Conservation (phyloP, 2,888 invertebrate genomes). For the Idaea biselata region DNA sequence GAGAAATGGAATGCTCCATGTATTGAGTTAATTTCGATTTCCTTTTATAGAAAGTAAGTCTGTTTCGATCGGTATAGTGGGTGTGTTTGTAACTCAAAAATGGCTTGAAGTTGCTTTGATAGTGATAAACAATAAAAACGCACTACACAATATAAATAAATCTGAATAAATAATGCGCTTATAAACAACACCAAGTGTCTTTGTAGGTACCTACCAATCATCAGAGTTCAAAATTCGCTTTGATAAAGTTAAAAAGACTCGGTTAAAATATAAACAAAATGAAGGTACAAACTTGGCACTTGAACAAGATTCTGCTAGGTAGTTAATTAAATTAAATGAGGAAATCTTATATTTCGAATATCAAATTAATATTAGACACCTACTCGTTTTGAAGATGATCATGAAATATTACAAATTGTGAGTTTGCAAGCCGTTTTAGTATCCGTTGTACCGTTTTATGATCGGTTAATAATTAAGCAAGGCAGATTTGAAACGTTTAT, state of each 20-base stretch:
- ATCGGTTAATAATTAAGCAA: background rate
- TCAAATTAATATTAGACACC: background rate
- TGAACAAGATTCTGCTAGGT: background rate
- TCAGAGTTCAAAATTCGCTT: background rate
- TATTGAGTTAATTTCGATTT: slow-evolving; percentile 77
- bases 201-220: background rate
- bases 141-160: background rate
- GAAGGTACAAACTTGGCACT: background rate
- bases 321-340: slow-evolving; percentile 26
- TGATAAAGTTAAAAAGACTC: background rate
- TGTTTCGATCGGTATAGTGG: slow-evolving; percentile 59
- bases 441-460: slow-evolving; percentile 11
- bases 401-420: slow-evolving; percentile 9
- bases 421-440: slow-evolving; percentile 14
- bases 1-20: slow-evolving; percentile 75
- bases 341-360: slow-evolving; percentile 28
- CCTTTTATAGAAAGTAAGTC: slow-evolving; percentile 79
- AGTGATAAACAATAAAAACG: background rate
- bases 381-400: slow-evolving; percentile 17
- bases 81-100: slow-evolving; percentile 50
- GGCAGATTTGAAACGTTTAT: background rate
- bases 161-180: too few species aligned
- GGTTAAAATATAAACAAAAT: background rate
- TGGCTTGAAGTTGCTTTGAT: background rate
- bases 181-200: background rate